phyloP scores from a whole-genome alignment of 30 jellyfish, hydroid and myxozoan genomes.

The Aurelia sp. region DNA sequence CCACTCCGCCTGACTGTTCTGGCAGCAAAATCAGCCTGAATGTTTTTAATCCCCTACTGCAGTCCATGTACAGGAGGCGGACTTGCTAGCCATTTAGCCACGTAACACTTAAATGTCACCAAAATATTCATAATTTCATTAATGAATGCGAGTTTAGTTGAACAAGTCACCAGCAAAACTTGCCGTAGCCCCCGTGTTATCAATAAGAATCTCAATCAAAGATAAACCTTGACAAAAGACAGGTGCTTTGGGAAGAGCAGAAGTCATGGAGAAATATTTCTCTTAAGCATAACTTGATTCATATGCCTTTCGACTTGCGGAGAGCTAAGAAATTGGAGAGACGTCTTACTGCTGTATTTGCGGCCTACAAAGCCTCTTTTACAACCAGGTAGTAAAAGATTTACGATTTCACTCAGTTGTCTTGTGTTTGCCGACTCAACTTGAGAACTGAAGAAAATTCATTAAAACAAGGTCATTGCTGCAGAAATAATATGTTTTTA shows the following conservation, averaged over 20 bases:
- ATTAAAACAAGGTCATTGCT: slow-evolving; percentile 36
- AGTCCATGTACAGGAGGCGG: neutral
- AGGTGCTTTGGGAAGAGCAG: slow-evolving; percentile 36
- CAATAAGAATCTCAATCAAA: slow-evolving; percentile 14
- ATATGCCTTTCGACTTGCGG: slow-evolving; percentile 12
- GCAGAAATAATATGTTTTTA: slow-evolving; percentile 14
- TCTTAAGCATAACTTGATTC: neutral
- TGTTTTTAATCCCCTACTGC: neutral
- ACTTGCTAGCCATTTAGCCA: too few species aligned
- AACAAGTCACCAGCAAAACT: neutral
- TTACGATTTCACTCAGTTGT: neutral
- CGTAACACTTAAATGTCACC: neutral
- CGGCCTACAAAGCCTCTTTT: neutral
- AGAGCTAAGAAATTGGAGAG: neutral
- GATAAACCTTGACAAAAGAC: slow-evolving; percentile 33
- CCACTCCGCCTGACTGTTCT: too few species aligned
- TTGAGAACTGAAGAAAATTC: slow-evolving; percentile 4
- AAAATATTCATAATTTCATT: neutral
- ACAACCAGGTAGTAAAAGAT: neutral
- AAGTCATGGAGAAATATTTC: slow-evolving; percentile 29
- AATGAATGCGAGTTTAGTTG: neutral
- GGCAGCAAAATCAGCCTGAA: too few species aligned
- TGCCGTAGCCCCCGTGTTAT: slow-evolving; percentile 40
- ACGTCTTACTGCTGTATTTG: neutral
- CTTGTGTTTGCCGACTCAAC: neutral